phyloP scores from a whole-genome alignment of 2,797 vertebrate genomes.

The Nannoperca obscura region DNA sequence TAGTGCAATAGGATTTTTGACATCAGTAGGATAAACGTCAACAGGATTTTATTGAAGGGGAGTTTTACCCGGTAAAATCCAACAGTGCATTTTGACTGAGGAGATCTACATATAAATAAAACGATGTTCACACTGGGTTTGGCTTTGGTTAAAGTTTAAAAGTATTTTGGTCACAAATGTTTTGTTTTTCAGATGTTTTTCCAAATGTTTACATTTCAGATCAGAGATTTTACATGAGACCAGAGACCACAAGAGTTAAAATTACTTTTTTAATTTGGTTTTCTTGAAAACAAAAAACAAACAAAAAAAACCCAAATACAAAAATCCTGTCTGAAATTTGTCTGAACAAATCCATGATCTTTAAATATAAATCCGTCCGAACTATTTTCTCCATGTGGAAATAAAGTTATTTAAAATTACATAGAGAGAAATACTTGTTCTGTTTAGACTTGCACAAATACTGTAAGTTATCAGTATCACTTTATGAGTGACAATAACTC shows the following conservation, averaged over 20 bases:
- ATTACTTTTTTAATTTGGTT: background rate
- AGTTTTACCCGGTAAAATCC: conserved; percentile 8
- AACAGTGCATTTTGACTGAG: conserved; percentile 8
- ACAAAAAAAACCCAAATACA: too few relatives aligned
- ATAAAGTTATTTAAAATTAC: background rate
- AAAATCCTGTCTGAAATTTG: too few relatives aligned
- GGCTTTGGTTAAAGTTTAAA: conserved; percentile 13
- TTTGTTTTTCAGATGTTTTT: background rate
- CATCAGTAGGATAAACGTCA: conserved; percentile 20
- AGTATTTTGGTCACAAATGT: background rate
- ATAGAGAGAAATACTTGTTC: background rate
- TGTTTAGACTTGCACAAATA: background rate
- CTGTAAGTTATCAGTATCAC: background rate
- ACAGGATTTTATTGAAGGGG: conserved; percentile 3
- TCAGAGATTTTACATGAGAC: background rate
- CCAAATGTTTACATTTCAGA: background rate
- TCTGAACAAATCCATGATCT: background rate
- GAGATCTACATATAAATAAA: conserved; percentile 5
- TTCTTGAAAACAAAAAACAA: background rate
- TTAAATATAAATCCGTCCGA: background rate
- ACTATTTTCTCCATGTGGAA: background rate
- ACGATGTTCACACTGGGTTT: background rate
- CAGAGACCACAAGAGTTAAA: background rate
- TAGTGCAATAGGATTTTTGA: conserved; percentile 24
- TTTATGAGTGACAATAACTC: background rate